Conservation (phyloP, 2,113 vertebrate species). For the Sander vitreus region DNA sequence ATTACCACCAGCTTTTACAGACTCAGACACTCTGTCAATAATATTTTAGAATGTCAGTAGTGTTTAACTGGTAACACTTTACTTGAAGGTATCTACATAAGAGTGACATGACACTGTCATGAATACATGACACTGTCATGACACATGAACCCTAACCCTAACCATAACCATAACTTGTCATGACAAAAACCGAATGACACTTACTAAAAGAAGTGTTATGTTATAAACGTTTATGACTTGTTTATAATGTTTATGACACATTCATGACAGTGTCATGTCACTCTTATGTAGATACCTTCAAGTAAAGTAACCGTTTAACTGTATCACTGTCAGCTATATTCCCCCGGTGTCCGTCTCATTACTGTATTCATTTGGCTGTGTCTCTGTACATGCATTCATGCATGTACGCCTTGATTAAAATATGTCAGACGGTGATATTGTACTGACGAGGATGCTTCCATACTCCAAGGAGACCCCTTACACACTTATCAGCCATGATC, state of each 20-base stretch:
- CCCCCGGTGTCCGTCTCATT: conserved; percentile 20
- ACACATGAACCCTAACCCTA: too few relatives aligned
- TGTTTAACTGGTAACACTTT: conserved; percentile 28
- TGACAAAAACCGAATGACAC: too few relatives aligned
- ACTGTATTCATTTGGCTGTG: conserved; percentile 41
- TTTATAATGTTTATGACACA: too few relatives aligned
- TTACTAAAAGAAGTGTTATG: too few relatives aligned
- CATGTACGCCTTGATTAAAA: conserved; percentile 58
- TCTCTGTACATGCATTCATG: conserved; percentile 39
- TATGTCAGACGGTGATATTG: conserved; percentile 42
- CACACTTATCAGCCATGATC: conserved; percentile 48
- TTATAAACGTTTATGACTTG: too few relatives aligned
- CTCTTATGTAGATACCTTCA: too few relatives aligned
- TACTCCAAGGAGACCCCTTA: conserved; percentile 30
- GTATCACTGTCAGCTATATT: conserved; percentile 36
- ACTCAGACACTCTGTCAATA: conserved; percentile 32
- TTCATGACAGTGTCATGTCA: too few relatives aligned
- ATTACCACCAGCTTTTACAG: conserved; percentile 22
- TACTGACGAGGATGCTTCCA: conserved; percentile 32
- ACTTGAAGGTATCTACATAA: too few relatives aligned
- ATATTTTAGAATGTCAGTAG: conserved; percentile 29
- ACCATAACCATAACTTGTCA: too few relatives aligned
- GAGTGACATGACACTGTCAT: too few relatives aligned
- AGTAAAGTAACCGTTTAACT: conserved; percentile 24
- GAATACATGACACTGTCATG: too few relatives aligned